Evolutionary conservation across 1,140 invertebrate genomes (phyloP).

Genomic region (Drosophila repletoides): DNA sequence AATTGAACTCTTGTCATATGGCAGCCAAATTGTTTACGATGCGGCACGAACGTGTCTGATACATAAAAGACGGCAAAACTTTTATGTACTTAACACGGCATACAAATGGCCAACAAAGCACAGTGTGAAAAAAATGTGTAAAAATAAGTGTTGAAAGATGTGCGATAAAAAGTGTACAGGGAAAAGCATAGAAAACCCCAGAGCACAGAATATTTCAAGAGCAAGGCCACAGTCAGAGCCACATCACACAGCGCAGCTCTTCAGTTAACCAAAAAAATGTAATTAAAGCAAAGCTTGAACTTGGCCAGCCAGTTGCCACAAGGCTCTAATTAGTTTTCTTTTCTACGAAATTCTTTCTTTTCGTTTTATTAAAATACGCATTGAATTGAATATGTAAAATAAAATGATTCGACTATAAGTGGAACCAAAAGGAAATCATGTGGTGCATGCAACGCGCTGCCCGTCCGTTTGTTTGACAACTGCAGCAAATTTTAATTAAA

Average conservation of each 20-base stretch:
- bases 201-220: conserved; percentile 20
- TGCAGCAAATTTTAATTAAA: conserved; percentile 49
- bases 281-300: conserved; percentile 39
- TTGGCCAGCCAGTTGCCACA: not conserved
- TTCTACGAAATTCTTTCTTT: not conserved
- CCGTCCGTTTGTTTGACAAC: conserved; percentile 17
- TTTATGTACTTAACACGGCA: conserved; percentile 32
- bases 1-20: conserved; percentile 43
- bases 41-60: conserved; percentile 16
- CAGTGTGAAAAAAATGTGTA: conserved; percentile 19
- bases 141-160: conserved; percentile 19
- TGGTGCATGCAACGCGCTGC: conserved; percentile 19
- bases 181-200: conserved; percentile 3
- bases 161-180: not conserved
- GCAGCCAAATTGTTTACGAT: conserved; percentile 39
- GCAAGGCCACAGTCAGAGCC: conserved; percentile 13
- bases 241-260: too few species aligned
- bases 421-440: conserved; percentile 11
- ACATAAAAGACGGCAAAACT: conserved; percentile 1
- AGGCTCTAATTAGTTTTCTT: conserved; percentile 36
- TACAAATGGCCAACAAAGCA: not conserved
- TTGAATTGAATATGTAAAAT: conserved; percentile 28
- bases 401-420: conserved; percentile 8
- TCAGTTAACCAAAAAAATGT: conserved; percentile 18
- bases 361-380: conserved; percentile 9